A percentile compares a stretch with the other conserved stretches of the same genome.
These are phyloP conservation scores for Cebidichthys violaceus DNA, from an alignment of 2,113 vertebrate species.

Conservation along the genomic window DNA sequence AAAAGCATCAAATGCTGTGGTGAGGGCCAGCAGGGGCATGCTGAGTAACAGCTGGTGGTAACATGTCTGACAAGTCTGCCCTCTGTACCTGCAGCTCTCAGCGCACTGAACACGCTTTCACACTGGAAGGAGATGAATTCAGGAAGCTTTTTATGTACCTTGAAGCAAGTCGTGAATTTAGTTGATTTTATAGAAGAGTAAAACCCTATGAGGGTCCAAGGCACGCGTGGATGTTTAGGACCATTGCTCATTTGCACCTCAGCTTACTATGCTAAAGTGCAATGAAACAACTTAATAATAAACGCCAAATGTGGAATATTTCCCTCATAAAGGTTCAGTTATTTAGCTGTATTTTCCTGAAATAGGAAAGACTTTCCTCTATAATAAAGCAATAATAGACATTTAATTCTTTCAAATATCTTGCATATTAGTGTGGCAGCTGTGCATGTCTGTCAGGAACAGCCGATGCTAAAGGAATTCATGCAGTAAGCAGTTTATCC, in stretches of 20 bases:
- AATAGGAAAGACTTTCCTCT: neutral
- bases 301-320: neutral
- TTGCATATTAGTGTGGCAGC: neutral
- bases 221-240: neutral
- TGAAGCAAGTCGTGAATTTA: neutral
- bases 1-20: conserved; percentile 48
- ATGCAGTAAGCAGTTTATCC: neutral
- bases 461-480: neutral
- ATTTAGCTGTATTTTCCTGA: neutral
- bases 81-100: neutral
- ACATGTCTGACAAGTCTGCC: conserved; percentile 33
- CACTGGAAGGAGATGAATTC: neutral
- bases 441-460: neutral
- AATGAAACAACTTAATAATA: neutral
- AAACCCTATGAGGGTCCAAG: neutral
- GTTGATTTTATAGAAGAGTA: neutral
- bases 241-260: neutral
- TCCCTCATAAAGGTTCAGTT: neutral
- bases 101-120: neutral
- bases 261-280: neutral
- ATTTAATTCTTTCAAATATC: neutral
- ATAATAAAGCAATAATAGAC: too few relatives aligned
- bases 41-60: conserved; percentile 40
- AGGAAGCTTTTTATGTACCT: neutral
- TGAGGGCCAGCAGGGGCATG: neutral